Conservation (phyloP, 92 coral and sea anemone genomes). For the Metridium senile region DNA sequence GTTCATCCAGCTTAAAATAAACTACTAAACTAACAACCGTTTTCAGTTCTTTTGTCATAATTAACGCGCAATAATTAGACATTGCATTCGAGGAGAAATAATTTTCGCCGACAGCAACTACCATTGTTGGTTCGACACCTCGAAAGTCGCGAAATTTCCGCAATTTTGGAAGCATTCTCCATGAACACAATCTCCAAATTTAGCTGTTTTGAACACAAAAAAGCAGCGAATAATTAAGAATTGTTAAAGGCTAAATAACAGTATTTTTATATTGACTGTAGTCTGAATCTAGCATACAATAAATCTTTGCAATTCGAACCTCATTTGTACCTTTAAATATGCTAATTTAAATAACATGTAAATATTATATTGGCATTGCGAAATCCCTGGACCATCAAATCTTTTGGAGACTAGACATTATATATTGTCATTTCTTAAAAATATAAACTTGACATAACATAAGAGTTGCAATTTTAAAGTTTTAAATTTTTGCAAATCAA, state of each 20-base stretch:
- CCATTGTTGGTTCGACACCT: background rate
- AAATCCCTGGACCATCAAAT: constrained; percentile 1
- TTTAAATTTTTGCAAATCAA: too few relatives aligned
- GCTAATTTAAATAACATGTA: constrained; percentile 7
- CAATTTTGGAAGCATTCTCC: background rate
- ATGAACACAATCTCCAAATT: too few relatives aligned
- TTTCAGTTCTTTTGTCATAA: background rate
- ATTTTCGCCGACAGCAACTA: background rate
- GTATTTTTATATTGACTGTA: too few relatives aligned
- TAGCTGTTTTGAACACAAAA: too few relatives aligned
- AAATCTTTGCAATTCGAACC: background rate
- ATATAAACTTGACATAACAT: background rate
- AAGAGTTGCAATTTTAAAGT: background rate
- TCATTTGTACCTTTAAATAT: constrained; percentile 18
- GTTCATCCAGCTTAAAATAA: background rate
- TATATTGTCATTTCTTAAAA: background rate
- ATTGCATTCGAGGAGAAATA: background rate
- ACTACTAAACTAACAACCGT: background rate
- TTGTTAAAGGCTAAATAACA: too few relatives aligned
- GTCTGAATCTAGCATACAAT: too few relatives aligned
- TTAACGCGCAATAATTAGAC: background rate
- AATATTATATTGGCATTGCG: constrained; percentile 9
- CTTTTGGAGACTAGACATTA: too few relatives aligned
- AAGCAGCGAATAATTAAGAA: too few relatives aligned
- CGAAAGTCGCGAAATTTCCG: background rate